Conservation (phyloP, 2,888 invertebrate genomes). For the Autographa gamma region DNA sequence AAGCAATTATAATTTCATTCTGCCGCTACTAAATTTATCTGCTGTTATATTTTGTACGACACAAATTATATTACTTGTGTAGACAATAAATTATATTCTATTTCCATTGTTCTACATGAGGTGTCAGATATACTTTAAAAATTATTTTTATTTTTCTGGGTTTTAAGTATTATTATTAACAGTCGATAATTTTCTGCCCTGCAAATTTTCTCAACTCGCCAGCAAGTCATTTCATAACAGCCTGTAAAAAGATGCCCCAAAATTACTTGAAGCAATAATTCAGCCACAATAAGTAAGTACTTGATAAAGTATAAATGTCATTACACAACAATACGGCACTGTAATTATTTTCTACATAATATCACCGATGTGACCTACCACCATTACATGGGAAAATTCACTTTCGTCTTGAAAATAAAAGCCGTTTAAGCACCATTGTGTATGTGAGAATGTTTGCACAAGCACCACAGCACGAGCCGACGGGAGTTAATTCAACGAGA, state of each 20-base stretch:
- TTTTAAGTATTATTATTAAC: too few relatives aligned
- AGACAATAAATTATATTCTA: background rate
- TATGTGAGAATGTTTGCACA: conserved; percentile 44
- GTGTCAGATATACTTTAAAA: background rate
- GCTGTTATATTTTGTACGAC: conserved; percentile 12
- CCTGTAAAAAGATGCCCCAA: background rate
- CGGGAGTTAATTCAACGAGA: conserved; percentile 50
- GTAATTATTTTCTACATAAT: conserved; percentile 46
- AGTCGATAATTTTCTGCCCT: too few relatives aligned
- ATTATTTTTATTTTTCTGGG: too few relatives aligned
- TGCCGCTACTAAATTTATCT: conserved; percentile 37
- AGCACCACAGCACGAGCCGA: conserved; percentile 27
- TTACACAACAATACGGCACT: conserved; percentile 16
- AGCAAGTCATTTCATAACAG: too few relatives aligned
- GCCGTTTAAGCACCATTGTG: conserved; percentile 40
- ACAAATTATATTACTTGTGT: background rate
- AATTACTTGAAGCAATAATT: conserved; percentile 16
- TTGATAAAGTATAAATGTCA: conserved; percentile 28
- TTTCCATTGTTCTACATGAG: background rate
- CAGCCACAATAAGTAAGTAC: conserved; percentile 25
- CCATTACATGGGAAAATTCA: conserved; percentile 44
- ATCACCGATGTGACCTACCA: conserved; percentile 22
- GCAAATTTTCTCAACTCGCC: too few relatives aligned
- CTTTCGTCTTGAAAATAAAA: conserved; percentile 52
- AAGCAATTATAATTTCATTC: conserved; percentile 43